A percentile compares a stretch with the other conserved stretches of the same genome.
Conservation (phyloP, 2,888 invertebrate species). For the Agrochola lota region DNA sequence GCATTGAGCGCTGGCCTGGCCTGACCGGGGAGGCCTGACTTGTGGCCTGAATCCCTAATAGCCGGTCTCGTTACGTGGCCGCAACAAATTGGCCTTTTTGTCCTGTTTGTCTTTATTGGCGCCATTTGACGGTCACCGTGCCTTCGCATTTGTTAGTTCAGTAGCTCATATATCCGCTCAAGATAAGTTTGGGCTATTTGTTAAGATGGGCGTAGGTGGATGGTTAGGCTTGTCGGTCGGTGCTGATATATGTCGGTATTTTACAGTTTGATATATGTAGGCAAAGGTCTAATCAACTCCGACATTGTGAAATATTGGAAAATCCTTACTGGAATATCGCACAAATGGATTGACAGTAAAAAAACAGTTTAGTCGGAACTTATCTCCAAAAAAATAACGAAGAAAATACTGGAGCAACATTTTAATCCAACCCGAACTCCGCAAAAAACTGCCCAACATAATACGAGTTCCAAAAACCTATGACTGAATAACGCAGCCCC, state of each 20-base stretch:
- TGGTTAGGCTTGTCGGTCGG: not conserved
- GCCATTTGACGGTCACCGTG: slow-evolving; percentile 22
- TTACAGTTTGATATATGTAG: not conserved
- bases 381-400: slow-evolving; percentile 28
- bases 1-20: slow-evolving; percentile 46
- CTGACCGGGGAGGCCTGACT: slow-evolving; percentile 16
- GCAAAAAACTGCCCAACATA: slow-evolving; percentile 35
- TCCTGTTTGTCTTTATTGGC: slow-evolving; percentile 54
- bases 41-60: slow-evolving; percentile 63
- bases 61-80: slow-evolving; percentile 51
- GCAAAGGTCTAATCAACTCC: not conserved
- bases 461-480: slow-evolving; percentile 53
- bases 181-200: slow-evolving; percentile 46
- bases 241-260: slow-evolving; percentile 1
- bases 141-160: slow-evolving; percentile 55
- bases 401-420: slow-evolving; percentile 38
- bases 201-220: slow-evolving; percentile 7
- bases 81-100: slow-evolving; percentile 61
- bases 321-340: slow-evolving; percentile 6
- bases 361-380: slow-evolving; percentile 20
- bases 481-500: slow-evolving; percentile 59
- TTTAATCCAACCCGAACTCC: slow-evolving; percentile 46
- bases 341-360: slow-evolving; percentile 1
- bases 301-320: not conserved
- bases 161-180: slow-evolving; percentile 41